Percentiles rank a stretch among this genome's conserved stretches.
These are phyloP conservation scores for Whitmania pigra DNA, from an alignment of 1,140 invertebrate genomes.

Conservation along the genomic window DNA sequence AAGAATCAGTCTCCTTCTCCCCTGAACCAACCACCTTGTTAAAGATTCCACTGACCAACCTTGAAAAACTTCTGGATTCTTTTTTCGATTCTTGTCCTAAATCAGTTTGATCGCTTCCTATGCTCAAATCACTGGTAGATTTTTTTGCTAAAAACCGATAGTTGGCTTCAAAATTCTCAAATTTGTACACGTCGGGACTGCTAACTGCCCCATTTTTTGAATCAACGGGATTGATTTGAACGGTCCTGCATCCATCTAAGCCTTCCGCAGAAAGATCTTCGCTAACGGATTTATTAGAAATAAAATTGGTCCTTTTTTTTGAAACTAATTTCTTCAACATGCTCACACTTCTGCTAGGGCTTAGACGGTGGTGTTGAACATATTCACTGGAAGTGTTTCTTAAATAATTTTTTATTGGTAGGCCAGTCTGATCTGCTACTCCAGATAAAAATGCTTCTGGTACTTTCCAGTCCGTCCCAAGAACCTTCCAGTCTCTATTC, in stretches of 20 bases:
- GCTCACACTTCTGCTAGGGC: background rate
- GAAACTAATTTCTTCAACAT: background rate
- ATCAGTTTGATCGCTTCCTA: constrained; percentile 5
- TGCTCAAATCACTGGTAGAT: background rate
- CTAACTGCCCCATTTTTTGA: background rate
- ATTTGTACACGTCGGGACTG: constrained; percentile 2
- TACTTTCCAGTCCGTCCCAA: too few species aligned
- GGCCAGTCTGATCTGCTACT: too few species aligned
- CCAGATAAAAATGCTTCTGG: too few species aligned
- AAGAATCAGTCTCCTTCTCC: too few species aligned
- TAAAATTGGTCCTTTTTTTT: background rate
- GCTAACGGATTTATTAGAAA: constrained; percentile 10
- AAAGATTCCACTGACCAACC: constrained; percentile 3
- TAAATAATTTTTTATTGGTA: too few species aligned
- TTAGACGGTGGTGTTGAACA: too few species aligned
- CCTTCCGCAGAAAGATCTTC: constrained; percentile 5
- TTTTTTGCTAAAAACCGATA: too few species aligned
- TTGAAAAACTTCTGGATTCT: background rate
- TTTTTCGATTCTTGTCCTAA: background rate
- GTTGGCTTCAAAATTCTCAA: constrained; percentile 1
- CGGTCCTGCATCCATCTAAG: background rate
- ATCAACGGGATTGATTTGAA: background rate
- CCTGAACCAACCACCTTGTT: background rate
- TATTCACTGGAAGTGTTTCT: too few species aligned
- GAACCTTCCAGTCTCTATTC: too few species aligned